phyloP scores from a whole-genome alignment of 2,888 invertebrate genomes.

The Pseudanteris insignis region DNA sequence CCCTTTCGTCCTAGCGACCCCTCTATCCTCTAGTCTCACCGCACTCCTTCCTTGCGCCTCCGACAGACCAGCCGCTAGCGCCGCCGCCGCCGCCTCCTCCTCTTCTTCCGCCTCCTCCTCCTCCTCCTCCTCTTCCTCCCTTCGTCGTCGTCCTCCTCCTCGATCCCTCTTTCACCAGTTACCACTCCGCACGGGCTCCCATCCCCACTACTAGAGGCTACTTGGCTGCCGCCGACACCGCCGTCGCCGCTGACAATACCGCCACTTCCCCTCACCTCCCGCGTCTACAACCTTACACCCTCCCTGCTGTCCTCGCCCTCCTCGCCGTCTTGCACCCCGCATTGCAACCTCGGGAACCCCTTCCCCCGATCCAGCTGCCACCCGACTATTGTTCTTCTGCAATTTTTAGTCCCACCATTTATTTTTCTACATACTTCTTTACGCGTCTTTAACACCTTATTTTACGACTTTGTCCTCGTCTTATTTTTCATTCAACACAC shows the following conservation, averaged over 20 bases:
- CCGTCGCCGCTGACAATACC: not conserved
- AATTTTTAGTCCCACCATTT: slow-evolving; percentile 12
- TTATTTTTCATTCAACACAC: too few relatives aligned
- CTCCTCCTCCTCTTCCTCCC: not conserved
- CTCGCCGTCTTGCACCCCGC: slow-evolving; percentile 11
- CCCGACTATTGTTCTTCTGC: slow-evolving; percentile 20
- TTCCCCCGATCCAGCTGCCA: slow-evolving; percentile 19
- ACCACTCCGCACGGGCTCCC: too few relatives aligned
- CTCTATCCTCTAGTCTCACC: slow-evolving; percentile 2
- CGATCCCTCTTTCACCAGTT: too few relatives aligned
- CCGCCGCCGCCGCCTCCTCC: not conserved
- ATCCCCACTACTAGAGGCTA: too few relatives aligned
- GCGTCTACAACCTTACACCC: not conserved
- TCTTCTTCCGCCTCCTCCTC: not conserved
- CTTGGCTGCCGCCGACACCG: not conserved
- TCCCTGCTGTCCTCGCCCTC: slow-evolving; percentile 2
- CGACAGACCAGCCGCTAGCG: slow-evolving; percentile 4
- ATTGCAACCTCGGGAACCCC: slow-evolving; percentile 14
- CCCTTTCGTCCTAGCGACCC: slow-evolving; percentile 1
- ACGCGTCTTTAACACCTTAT: not conserved
- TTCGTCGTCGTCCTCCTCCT: not conserved
- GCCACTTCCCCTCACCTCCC: not conserved
- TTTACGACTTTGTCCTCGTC: too few relatives aligned
- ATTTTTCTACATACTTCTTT: slow-evolving; percentile 1
- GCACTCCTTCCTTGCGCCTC: slow-evolving; percentile 1